Evolutionary conservation across 2,113 vertebrate species (phyloP).

Genomic region (Cryptotis parvus): DNA sequence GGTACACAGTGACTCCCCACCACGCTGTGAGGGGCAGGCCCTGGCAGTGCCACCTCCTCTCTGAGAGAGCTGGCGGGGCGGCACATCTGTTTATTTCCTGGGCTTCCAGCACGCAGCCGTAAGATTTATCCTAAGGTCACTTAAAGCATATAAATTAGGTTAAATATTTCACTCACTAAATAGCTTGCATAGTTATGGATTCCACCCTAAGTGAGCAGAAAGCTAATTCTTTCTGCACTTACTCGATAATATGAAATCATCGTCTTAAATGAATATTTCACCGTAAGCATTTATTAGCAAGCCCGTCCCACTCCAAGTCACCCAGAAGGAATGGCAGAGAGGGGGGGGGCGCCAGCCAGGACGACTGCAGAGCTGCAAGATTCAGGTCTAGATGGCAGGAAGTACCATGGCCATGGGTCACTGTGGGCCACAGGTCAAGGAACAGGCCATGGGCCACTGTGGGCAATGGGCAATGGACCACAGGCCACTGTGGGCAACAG

Average conservation of each 20-base stretch:
- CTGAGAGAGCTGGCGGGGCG: not conserved
- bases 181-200: slow-evolving; percentile 77
- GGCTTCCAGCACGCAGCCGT: not conserved
- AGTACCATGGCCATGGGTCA: too few relatives aligned
- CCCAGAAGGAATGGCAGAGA: too few relatives aligned
- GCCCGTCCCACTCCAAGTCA: slow-evolving; percentile 25
- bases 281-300: slow-evolving; percentile 87
- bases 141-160: slow-evolving; percentile 74
- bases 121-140: slow-evolving; percentile 64
- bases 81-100: not conserved
- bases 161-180: slow-evolving; percentile 86
- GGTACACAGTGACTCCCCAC: too few relatives aligned
- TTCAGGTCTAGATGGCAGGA: too few relatives aligned
- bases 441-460: too few relatives aligned
- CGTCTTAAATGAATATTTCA: slow-evolving; percentile 83
- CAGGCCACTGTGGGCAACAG: too few relatives aligned
- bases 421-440: too few relatives aligned
- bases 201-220: slow-evolving; percentile 80
- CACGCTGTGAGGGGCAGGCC: too few relatives aligned
- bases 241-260: slow-evolving; percentile 75
- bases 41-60: not conserved
- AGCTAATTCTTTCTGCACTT: slow-evolving; percentile 81
- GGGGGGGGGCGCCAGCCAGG: too few relatives aligned
- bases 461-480: too few relatives aligned
- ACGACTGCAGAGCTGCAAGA: too few relatives aligned